A percentile compares a stretch with the other conserved stretches of the same genome.
phyloP scores from a whole-genome alignment of 2,113 vertebrate species.

The Microtus pennsylvanicus region DNA sequence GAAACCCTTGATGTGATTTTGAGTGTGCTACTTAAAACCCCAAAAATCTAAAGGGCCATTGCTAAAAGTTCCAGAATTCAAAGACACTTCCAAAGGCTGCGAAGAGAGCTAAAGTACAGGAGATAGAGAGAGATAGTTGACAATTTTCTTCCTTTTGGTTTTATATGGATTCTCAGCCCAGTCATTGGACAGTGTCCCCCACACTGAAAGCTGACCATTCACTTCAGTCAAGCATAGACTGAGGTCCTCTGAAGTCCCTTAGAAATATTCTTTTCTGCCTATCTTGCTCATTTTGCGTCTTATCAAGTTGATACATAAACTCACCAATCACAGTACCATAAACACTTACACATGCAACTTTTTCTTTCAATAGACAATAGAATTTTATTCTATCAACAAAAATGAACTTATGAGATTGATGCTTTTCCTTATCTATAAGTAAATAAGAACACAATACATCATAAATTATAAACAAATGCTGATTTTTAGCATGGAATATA shows the following conservation, averaged over 20 bases:
- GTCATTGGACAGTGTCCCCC: too few species aligned
- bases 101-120: not conserved
- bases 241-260: not conserved
- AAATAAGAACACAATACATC: constrained; percentile 67
- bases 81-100: not conserved
- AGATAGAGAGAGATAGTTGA: not conserved
- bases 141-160: not conserved
- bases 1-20: not conserved
- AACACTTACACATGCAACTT: not conserved
- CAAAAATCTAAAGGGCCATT: not conserved
- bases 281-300: not conserved
- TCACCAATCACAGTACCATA: not conserved
- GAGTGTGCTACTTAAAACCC: not conserved
- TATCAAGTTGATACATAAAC: not conserved
- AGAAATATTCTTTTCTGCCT: not conserved
- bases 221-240: not conserved
- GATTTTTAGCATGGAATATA: constrained; percentile 33
- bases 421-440: constrained; percentile 57
- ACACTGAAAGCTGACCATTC: not conserved
- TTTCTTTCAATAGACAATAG: not conserved
- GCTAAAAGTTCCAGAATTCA: too few species aligned
- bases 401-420: constrained; percentile 56
- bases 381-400: constrained; percentile 28
- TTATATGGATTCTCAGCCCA: not conserved
- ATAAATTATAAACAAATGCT: constrained; percentile 77